Conservation (phyloP, 2,888 invertebrate species). For the Celastrina argiolus region DNA sequence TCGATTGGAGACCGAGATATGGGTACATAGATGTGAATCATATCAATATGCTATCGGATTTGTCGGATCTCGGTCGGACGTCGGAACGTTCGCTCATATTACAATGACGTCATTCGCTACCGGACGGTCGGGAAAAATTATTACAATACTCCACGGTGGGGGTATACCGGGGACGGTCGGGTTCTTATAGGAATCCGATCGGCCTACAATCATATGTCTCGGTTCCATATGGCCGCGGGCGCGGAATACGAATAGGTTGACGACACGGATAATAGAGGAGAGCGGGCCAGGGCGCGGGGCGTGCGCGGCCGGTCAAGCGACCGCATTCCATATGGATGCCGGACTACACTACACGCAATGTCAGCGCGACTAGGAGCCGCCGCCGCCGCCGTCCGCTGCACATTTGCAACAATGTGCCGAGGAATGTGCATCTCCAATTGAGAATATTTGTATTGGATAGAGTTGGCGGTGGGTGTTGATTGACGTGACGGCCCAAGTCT, state of each 20-base stretch:
- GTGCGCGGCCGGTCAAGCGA: constrained; percentile 61
- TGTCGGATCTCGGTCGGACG: background rate
- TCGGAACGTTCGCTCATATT: constrained; percentile 12
- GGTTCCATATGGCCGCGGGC: constrained; percentile 64
- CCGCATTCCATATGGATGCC: constrained; percentile 76
- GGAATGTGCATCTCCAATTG: constrained; percentile 32
- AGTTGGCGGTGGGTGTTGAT: constrained; percentile 39
- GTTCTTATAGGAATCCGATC: constrained; percentile 56
- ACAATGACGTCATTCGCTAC: constrained; percentile 47
- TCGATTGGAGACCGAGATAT: constrained; percentile 40
- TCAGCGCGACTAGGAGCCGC: constrained; percentile 64
- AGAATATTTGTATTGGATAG: constrained; percentile 33
- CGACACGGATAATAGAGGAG: constrained; percentile 67
- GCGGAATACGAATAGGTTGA: constrained; percentile 55
- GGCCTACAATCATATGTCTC: constrained; percentile 38
- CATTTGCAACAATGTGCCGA: constrained; percentile 39
- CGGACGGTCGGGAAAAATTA: constrained; percentile 34
- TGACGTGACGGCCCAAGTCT: constrained; percentile 49
- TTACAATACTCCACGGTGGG: constrained; percentile 28
- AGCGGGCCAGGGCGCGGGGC: constrained; percentile 50
- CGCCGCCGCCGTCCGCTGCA: constrained; percentile 41
- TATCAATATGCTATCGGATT: constrained; percentile 9
- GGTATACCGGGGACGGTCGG: constrained; percentile 38
- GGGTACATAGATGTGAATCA: constrained; percentile 2
- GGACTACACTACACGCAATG: constrained; percentile 74